These are phyloP conservation scores for Chrosomus eos DNA, from an alignment of 2,797 vertebrate genomes.

Conservation along the genomic window DNA sequence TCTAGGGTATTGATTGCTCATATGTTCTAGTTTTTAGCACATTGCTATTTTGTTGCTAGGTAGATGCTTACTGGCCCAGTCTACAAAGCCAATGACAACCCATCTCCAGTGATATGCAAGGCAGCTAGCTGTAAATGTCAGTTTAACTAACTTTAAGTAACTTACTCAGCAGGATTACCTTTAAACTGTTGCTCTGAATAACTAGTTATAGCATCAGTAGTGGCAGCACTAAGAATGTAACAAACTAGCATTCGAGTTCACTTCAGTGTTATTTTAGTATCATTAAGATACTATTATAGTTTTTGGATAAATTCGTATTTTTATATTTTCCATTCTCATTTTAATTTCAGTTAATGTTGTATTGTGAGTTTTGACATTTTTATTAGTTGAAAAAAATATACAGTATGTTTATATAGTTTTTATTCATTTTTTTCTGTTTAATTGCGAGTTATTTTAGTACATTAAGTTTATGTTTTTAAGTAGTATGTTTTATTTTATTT, in stretches of 20 bases:
- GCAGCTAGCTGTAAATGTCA: neutral
- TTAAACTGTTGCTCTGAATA: neutral
- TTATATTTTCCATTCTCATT: too few relatives aligned
- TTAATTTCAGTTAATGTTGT: too few relatives aligned
- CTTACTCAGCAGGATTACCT: neutral
- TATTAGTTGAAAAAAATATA: too few relatives aligned
- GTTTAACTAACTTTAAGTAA: neutral
- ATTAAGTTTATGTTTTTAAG: too few relatives aligned
- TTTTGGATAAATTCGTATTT: neutral
- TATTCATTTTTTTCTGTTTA: too few relatives aligned
- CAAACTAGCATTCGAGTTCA: neutral
- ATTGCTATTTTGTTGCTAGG: neutral
- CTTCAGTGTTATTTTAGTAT: neutral
- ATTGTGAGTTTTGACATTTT: too few relatives aligned
- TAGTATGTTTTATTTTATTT: too few relatives aligned
- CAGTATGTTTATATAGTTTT: neutral
- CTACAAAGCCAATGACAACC: neutral
- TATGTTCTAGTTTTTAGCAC: neutral
- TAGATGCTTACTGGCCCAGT: neutral
- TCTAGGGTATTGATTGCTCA: neutral
- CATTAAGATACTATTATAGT: neutral
- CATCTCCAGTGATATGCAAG: neutral
- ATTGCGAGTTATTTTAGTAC: too few relatives aligned
- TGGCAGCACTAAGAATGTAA: neutral
- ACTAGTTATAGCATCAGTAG: neutral